Percentiles rank a stretch among this genome's conserved stretches.
Conservation (phyloP, 2,888 invertebrate species). For the Pseudococcus jackbeardsleyi region DNA sequence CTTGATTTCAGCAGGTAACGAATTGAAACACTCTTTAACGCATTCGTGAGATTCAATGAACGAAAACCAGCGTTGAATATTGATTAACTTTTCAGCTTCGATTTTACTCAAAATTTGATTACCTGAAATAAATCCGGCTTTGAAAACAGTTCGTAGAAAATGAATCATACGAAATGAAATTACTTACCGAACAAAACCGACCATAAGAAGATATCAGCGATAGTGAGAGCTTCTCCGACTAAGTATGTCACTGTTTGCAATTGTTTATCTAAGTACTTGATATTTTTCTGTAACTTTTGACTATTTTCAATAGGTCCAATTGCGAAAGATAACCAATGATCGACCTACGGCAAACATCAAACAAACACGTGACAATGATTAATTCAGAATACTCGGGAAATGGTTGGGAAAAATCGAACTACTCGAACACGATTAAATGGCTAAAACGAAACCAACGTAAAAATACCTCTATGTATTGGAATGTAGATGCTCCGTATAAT, state of each 20-base stretch:
- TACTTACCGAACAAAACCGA: conserved; percentile 49
- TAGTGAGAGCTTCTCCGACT: conserved; percentile 56
- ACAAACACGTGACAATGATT: conserved; percentile 31
- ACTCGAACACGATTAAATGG: background rate
- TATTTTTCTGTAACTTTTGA: background rate
- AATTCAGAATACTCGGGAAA: background rate
- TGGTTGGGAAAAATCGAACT: background rate
- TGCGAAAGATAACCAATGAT: conserved; percentile 63
- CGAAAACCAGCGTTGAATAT: conserved; percentile 61
- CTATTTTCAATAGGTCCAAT: conserved; percentile 55
- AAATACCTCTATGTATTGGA: conserved; percentile 56
- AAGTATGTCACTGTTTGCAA: conserved; percentile 57
- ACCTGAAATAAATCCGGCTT: background rate
- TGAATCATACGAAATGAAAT: background rate
- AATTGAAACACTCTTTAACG: conserved; percentile 20
- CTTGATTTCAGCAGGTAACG: conserved; percentile 24
- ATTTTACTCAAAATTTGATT: background rate
- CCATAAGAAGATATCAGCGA: conserved; percentile 62
- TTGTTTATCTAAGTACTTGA: conserved; percentile 57
- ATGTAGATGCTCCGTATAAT: conserved; percentile 55
- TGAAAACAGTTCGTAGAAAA: background rate
- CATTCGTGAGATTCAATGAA: conserved; percentile 59
- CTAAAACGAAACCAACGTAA: conserved; percentile 4
- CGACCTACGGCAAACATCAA: conserved; percentile 58
- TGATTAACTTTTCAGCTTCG: conserved; percentile 6